Conservation (phyloP, 2,113 vertebrate species). For the Bubalus kerabau region DNA sequence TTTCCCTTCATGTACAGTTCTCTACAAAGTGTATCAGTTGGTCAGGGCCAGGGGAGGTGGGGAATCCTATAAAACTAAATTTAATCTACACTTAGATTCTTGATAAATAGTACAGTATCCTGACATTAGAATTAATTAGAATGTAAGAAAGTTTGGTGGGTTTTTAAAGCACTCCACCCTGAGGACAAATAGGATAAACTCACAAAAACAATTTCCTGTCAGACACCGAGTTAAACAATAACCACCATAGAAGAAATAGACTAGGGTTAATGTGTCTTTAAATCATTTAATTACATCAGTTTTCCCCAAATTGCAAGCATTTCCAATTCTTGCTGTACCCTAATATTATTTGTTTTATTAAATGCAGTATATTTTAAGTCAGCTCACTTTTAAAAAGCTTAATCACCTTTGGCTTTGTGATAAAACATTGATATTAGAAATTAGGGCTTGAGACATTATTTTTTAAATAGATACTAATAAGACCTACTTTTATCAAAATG, state of each 20-base stretch:
- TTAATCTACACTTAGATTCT: not conserved
- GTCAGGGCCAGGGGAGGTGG: not conserved
- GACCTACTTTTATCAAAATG: not conserved
- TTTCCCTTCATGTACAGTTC: not conserved
- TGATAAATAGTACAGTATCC: not conserved
- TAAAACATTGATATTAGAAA: not conserved
- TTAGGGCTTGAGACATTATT: not conserved
- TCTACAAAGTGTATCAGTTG: not conserved
- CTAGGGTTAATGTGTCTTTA: not conserved
- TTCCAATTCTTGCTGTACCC: not conserved
- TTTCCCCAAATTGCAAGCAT: not conserved
- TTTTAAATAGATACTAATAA: not conserved
- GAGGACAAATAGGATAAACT: not conserved
- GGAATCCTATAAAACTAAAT: not conserved
- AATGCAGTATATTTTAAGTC: not conserved
- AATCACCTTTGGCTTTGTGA: not conserved
- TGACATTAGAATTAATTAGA: slow-evolving; percentile 6
- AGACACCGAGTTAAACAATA: not conserved
- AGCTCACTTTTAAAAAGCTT: not conserved
- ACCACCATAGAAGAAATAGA: not conserved
- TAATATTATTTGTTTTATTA: not conserved
- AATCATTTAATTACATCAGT: not conserved
- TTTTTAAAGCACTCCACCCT: not conserved
- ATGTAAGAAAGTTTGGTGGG: not conserved
- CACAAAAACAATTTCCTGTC: not conserved